phyloP scores from a whole-genome alignment of 2,797 vertebrate species.

The Gymnothorax javanicus region DNA sequence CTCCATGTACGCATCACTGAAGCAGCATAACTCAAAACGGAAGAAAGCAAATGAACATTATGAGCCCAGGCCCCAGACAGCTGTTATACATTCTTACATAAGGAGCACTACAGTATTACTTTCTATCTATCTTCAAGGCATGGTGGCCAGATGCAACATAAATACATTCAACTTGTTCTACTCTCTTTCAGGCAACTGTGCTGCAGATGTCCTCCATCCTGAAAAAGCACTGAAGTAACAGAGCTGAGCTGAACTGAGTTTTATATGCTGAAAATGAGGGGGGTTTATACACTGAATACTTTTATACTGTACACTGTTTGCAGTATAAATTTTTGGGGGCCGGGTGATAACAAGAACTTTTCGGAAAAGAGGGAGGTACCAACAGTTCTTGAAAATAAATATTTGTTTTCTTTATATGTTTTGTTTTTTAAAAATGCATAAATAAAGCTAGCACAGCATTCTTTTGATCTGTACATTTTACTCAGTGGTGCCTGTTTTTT shows the following conservation, averaged over 20 bases:
- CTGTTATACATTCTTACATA: not conserved
- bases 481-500: not conserved
- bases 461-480: not conserved
- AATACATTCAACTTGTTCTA: conserved; percentile 34
- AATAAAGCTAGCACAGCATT: conserved; percentile 37
- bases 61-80: not conserved
- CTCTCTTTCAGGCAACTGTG: conserved; percentile 38
- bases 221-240: conserved; percentile 40
- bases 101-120: not conserved
- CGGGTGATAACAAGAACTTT: not conserved
- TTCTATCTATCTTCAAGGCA: not conserved
- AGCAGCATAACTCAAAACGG: not conserved
- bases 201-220: conserved; percentile 42
- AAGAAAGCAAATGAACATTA: not conserved
- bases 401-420: conserved; percentile 29
- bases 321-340: conserved; percentile 6
- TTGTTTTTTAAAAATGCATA: not conserved
- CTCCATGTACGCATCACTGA: not conserved
- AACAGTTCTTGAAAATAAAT: conserved; percentile 21
- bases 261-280: not conserved
- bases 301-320: not conserved
- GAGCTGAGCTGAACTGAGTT: not conserved
- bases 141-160: conserved; percentile 4
- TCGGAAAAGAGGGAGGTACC: not conserved
- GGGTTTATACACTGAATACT: not conserved